These are phyloP conservation scores for Helicorthomorpha holstii DNA, from an alignment of 1,140 invertebrate genomes.

Conservation along the genomic window DNA sequence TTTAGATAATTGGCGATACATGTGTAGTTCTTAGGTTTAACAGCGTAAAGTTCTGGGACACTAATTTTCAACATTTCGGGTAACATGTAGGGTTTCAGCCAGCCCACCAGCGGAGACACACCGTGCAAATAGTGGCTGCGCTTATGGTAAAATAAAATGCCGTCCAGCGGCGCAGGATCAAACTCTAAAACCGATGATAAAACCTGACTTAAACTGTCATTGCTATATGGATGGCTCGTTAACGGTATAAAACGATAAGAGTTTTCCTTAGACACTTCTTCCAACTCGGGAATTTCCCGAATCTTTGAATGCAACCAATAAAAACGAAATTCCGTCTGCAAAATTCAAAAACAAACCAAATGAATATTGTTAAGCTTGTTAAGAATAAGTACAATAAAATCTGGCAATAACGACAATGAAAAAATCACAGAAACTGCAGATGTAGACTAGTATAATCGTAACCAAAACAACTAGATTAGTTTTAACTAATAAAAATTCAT, in stretches of 20 bases:
- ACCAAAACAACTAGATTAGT: too few species aligned
- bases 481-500: too few species aligned
- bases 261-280: slow-evolving; percentile 25
- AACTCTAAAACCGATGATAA: slow-evolving; percentile 17
- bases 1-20: slow-evolving; percentile 20
- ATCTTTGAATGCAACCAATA: slow-evolving; percentile 55
- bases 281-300: slow-evolving; percentile 34
- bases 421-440: too few species aligned
- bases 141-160: slow-evolving; percentile 65
- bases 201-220: slow-evolving; percentile 14
- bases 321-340: slow-evolving; percentile 53
- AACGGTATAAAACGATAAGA: slow-evolving; percentile 32
- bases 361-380: neutral
- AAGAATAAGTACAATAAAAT: neutral
- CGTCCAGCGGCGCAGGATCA: slow-evolving; percentile 40
- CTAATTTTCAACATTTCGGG: slow-evolving; percentile 49
- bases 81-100: slow-evolving; percentile 75
- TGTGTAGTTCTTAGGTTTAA: slow-evolving; percentile 26
- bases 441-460: too few species aligned
- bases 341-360: slow-evolving; percentile 19
- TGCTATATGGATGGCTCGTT: slow-evolving; percentile 28
- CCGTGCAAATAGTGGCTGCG: slow-evolving; percentile 56
- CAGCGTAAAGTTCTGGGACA: slow-evolving; percentile 25
- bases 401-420: too few species aligned
- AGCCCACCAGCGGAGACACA: slow-evolving; percentile 64